Evolutionary conservation across 1,140 invertebrate species (phyloP).

Genomic region (Augochlora pura): DNA sequence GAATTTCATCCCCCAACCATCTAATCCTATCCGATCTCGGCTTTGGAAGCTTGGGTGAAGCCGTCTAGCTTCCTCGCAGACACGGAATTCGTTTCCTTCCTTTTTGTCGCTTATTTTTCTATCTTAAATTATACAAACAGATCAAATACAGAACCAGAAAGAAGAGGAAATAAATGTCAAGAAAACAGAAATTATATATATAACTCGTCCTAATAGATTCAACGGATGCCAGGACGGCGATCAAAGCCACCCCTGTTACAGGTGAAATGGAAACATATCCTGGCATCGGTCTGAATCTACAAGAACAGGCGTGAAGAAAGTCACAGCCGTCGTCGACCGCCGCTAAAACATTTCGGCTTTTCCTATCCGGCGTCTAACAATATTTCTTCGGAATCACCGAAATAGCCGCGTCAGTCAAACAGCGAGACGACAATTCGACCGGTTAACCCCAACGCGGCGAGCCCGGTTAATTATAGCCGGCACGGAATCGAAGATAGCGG

Average conservation of each 20-base stretch:
- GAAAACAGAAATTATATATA: too few species aligned
- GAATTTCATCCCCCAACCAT: too few species aligned
- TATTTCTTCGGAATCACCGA: neutral
- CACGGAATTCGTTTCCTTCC: too few species aligned
- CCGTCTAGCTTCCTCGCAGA: too few species aligned
- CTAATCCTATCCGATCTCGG: too few species aligned
- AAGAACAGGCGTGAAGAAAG: neutral
- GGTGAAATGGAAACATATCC: neutral
- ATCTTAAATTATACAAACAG: too few species aligned
- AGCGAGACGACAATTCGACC: neutral
- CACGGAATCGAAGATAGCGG: neutral
- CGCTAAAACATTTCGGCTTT: neutral
- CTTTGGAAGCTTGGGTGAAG: too few species aligned
- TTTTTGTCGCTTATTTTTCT: too few species aligned
- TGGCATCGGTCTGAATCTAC: neutral
- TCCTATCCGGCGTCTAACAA: neutral
- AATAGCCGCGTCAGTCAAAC: neutral
- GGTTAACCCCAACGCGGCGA: neutral
- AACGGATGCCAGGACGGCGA: neutral
- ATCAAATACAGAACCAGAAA: too few species aligned
- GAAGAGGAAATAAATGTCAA: too few species aligned
- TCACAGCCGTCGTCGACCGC: neutral
- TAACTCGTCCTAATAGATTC: too few species aligned
- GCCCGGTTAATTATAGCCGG: constrained; percentile 1
- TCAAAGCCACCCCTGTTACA: neutral